Evolutionary conservation across 1,140 invertebrate species (phyloP).

Genomic region (Acromyrmex charruanus): DNA sequence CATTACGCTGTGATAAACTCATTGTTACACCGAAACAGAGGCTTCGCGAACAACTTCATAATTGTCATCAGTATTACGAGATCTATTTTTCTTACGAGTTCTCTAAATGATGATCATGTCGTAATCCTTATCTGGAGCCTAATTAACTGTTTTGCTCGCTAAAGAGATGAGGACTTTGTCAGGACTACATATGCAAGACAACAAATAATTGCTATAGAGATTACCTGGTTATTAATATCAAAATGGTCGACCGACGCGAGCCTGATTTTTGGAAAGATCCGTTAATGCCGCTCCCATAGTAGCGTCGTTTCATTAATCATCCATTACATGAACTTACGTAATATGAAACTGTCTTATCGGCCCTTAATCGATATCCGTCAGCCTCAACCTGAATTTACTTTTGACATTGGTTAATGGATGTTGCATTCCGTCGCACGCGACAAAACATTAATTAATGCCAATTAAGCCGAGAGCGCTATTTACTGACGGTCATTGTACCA

Average conservation of each 20-base stretch:
- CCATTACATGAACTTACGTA: constrained; percentile 59
- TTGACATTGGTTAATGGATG: constrained; percentile 61
- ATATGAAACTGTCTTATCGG: constrained; percentile 65
- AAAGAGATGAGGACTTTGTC: neutral
- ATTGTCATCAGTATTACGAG: neutral
- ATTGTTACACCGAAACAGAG: neutral
- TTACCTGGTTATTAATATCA: constrained; percentile 57
- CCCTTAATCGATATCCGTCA: constrained; percentile 61
- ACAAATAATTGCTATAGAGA: constrained; percentile 52
- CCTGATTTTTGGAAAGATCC: constrained; percentile 58
- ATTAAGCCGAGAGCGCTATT: constrained; percentile 43
- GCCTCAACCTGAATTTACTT: constrained; percentile 58
- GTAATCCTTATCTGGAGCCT: neutral
- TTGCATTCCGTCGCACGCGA: constrained; percentile 56
- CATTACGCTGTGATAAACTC: neutral
- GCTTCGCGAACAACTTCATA: neutral
- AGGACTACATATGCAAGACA: neutral
- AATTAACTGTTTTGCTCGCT: constrained; percentile 16
- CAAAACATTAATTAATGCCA: constrained; percentile 67
- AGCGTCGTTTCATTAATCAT: constrained; percentile 54
- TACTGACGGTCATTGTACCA: constrained; percentile 26
- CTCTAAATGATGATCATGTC: neutral
- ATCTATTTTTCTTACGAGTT: neutral
- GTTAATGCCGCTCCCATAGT: constrained; percentile 20
- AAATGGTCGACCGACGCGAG: constrained; percentile 42